These are phyloP conservation scores for Epinotia demarniana DNA, from an alignment of 2,888 invertebrate genomes.

Conservation along the genomic window DNA sequence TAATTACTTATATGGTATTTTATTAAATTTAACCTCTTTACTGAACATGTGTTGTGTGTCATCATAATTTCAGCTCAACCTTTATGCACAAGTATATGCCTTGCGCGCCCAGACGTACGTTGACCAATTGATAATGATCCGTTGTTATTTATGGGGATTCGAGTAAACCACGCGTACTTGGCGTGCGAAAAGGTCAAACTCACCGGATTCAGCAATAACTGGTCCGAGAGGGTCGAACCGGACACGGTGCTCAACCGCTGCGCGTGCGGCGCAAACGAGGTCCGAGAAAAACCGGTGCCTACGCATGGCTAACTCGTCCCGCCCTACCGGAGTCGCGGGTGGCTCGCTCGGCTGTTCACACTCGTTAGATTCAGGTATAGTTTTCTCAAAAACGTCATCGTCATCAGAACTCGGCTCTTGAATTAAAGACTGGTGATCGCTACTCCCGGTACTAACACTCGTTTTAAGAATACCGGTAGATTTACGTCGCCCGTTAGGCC, in stretches of 20 bases:
- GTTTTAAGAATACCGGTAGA: conserved; percentile 79
- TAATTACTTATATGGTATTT: too few species aligned
- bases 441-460: conserved; percentile 66
- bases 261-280: conserved; percentile 89
- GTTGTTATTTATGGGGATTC: too few species aligned
- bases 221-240: conserved; percentile 90
- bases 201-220: conserved; percentile 85
- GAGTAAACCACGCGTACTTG: not conserved
- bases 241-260: conserved; percentile 90
- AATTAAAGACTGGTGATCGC: conserved; percentile 60
- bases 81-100: not conserved
- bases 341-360: conserved; percentile 86
- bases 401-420: conserved; percentile 70
- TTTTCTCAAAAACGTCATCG: conserved; percentile 87
- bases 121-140: not conserved
- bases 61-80: too few species aligned
- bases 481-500: conserved; percentile 70
- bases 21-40: too few species aligned
- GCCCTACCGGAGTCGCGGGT: conserved; percentile 91
- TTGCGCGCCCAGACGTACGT: not conserved
- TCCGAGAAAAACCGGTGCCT: conserved; percentile 92
- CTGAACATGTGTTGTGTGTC: too few species aligned
- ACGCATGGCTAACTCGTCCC: conserved; percentile 90
- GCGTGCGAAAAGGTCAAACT: conserved; percentile 50
- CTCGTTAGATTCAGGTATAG: conserved; percentile 64